These are phyloP conservation scores for Todiramphus saurophagus DNA, from an alignment of 2,113 vertebrate species.

Conservation along the genomic window DNA sequence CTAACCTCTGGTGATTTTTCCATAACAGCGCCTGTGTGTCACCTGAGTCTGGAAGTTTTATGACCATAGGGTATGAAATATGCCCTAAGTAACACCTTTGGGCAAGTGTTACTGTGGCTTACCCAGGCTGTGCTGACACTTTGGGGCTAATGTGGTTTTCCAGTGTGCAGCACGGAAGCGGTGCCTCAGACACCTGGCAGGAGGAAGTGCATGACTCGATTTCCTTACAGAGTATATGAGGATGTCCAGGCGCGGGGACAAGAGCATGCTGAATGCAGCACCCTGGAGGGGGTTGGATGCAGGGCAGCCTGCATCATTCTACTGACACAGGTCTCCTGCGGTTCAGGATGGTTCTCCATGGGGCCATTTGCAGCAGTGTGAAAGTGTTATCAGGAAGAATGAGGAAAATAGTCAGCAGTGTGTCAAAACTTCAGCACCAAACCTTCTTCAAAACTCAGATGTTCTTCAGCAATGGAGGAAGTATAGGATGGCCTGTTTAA, in stretches of 20 bases:
- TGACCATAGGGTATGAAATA: not conserved
- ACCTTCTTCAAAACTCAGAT: not conserved
- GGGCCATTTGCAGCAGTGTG: not conserved
- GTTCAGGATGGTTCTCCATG: not conserved
- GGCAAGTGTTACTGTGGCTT: not conserved
- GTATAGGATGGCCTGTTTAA: not conserved
- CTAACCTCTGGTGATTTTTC: not conserved
- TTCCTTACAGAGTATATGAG: not conserved
- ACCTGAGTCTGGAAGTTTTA: not conserved
- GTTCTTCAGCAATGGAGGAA: not conserved
- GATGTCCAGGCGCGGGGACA: not conserved
- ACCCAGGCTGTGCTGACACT: not conserved
- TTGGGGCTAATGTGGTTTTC: not conserved
- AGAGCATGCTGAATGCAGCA: not conserved
- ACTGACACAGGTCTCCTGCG: not conserved
- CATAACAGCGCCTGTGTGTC: not conserved
- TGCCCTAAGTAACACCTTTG: not conserved
- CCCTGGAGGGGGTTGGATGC: rapidly evolving
- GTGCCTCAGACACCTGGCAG: not conserved
- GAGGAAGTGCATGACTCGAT: rapidly evolving
- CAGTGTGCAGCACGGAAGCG: not conserved
- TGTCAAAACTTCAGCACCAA: not conserved
- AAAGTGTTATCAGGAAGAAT: not conserved
- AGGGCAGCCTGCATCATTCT: not conserved
- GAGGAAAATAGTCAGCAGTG: not conserved